Evolutionary conservation across 2,797 vertebrate genomes (phyloP).

Genomic region (Threskiornis aethiopicus): DNA sequence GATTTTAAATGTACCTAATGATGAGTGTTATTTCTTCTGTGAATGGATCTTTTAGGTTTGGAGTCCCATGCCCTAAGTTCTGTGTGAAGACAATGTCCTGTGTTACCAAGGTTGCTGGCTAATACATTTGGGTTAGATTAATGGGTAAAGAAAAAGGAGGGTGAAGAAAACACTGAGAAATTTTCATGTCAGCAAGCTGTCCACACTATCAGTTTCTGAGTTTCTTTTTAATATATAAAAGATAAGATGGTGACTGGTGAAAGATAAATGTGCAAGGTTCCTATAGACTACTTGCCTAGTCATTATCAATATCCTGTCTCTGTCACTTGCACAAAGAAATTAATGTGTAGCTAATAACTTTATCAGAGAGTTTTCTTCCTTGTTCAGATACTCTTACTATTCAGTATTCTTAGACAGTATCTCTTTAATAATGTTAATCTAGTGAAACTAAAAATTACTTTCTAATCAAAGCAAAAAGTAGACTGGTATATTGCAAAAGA

Average conservation of each 20-base stretch:
- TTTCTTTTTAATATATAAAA: conserved; percentile 1
- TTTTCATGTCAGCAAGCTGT: conserved; percentile 20
- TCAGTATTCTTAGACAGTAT: not conserved
- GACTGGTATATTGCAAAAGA: not conserved
- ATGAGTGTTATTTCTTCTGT: not conserved
- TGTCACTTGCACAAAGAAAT: not conserved
- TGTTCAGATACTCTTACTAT: not conserved
- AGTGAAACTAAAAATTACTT: not conserved
- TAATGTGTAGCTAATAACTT: conserved; percentile 4
- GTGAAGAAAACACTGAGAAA: conserved; percentile 8
- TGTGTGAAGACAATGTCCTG: not conserved
- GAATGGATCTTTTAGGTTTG: not conserved
- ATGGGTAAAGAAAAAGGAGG: not conserved
- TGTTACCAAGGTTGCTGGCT: not conserved
- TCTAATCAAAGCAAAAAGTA: conserved; percentile 15
- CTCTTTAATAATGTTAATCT: not conserved
- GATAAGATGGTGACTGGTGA: not conserved
- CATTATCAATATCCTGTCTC: not conserved
- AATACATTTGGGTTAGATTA: not conserved
- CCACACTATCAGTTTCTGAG: not conserved
- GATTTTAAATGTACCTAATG: not conserved
- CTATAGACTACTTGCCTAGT: not conserved
- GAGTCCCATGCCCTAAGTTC: not conserved
- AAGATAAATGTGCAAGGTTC: conserved; percentile 27
- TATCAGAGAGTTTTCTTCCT: not conserved